Percentiles rank a stretch among this genome's conserved stretches.
phyloP scores from a whole-genome alignment of 1,140 invertebrate species.

The Araneus ventricosus region DNA sequence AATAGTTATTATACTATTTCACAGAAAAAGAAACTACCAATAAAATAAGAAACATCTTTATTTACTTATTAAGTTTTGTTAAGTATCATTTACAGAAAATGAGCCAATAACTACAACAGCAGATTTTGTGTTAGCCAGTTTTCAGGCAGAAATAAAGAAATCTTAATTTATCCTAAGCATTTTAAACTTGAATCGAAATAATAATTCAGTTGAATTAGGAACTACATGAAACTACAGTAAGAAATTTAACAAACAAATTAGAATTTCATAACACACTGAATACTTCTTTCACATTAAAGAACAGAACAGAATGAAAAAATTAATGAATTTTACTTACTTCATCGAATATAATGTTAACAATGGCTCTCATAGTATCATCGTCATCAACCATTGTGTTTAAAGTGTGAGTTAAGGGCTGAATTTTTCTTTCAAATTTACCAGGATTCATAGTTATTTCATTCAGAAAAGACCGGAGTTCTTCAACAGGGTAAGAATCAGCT shows the following conservation, averaged over 20 bases:
- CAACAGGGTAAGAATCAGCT: constrained; percentile 65
- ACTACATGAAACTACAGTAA: not conserved
- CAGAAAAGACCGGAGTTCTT: constrained; percentile 69
- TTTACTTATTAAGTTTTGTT: no score
- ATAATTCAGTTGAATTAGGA: not conserved
- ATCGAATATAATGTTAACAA: constrained; percentile 75
- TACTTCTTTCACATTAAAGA: not conserved
- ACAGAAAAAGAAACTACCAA: no score
- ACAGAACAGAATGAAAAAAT: not conserved
- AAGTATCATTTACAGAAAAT: no score
- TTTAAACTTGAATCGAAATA: no score
- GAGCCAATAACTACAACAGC: no score
- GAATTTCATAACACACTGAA: not conserved
- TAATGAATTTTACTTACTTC: constrained; percentile 52
- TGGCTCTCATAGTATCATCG: constrained; percentile 73
- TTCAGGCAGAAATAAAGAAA: no score
- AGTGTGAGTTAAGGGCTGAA: constrained; percentile 61
- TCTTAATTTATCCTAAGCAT: no score
- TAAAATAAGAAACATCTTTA: no score
- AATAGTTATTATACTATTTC: no score
- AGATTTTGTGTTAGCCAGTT: no score
- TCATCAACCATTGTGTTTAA: constrained; percentile 67
- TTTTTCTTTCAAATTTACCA: constrained; percentile 74
- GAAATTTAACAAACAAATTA: not conserved
- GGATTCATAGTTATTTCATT: constrained; percentile 72